Conservation (phyloP, 2,888 invertebrate genomes). For the Fragum sueziense region DNA sequence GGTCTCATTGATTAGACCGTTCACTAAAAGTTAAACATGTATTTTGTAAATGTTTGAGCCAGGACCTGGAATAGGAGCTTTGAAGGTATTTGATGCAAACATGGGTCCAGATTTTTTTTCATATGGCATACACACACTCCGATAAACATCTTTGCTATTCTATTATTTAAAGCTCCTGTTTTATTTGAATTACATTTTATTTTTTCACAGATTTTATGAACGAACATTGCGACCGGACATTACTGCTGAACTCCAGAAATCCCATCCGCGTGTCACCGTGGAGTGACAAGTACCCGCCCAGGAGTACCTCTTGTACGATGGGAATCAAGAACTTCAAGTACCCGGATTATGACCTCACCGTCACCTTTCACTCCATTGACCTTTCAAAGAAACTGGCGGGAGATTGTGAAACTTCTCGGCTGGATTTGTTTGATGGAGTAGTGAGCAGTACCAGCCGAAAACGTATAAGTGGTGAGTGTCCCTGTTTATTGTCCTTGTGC, state of each 20-base stretch:
- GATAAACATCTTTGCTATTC: too few relatives aligned
- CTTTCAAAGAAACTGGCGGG: background rate
- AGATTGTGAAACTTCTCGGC: background rate
- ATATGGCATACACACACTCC: too few relatives aligned
- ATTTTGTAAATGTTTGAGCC: too few relatives aligned
- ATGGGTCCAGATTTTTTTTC: too few relatives aligned
- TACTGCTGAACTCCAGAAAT: conserved; percentile 11
- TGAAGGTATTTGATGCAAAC: too few relatives aligned
- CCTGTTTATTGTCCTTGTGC: background rate
- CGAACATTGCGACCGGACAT: background rate
- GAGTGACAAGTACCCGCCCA: conserved; percentile 11
- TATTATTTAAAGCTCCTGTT: too few relatives aligned
- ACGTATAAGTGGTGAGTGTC: conserved; percentile 1
- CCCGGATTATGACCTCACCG: background rate
- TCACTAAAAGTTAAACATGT: too few relatives aligned
- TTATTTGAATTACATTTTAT: background rate
- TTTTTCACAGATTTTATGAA: conserved; percentile 23
- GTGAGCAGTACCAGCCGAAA: background rate
- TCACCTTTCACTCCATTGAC: conserved; percentile 18
- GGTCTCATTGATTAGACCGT: too few relatives aligned
- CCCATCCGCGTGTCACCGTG: conserved; percentile 18
- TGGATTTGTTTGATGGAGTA: conserved; percentile 13
- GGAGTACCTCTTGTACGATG: background rate
- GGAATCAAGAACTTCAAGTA: conserved; percentile 2
- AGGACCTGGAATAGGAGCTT: too few relatives aligned